These are phyloP conservation scores for Otolemur crassicaudatus DNA, from an alignment of 2,797 vertebrate species.

Conservation along the genomic window DNA sequence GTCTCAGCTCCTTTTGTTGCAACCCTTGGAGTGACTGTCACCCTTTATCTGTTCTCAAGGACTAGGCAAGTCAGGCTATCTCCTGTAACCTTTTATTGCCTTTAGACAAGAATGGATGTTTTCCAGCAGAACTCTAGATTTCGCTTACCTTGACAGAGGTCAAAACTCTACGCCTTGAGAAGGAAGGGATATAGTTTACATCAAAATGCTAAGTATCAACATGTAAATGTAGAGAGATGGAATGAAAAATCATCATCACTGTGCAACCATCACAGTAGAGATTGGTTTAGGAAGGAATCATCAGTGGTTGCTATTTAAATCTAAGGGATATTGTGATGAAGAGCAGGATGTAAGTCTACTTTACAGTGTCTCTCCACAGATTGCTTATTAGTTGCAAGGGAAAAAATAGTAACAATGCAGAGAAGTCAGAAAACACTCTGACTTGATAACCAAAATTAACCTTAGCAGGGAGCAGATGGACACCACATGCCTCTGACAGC, in stretches of 20 bases:
- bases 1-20: background rate
- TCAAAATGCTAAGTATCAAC: background rate
- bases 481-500: background rate
- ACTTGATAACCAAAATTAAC: background rate
- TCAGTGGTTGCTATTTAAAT: background rate
- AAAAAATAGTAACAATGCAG: background rate
- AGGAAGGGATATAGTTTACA: background rate
- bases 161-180: background rate
- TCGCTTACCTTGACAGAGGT: background rate
- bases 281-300: background rate
- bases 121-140: background rate
- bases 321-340: background rate
- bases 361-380: background rate
- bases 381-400: background rate
- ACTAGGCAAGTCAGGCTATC: background rate
- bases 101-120: background rate
- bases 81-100: background rate
- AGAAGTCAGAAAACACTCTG: background rate
- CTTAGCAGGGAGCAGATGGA: background rate
- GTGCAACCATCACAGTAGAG: background rate
- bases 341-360: background rate
- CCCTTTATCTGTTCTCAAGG: background rate
- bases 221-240: background rate
- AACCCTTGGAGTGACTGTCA: background rate
- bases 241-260: background rate